Base-by-base conservation (phyloP, 1,140 invertebrate genomes). In the Tachypleus tridentatus region DNA sequence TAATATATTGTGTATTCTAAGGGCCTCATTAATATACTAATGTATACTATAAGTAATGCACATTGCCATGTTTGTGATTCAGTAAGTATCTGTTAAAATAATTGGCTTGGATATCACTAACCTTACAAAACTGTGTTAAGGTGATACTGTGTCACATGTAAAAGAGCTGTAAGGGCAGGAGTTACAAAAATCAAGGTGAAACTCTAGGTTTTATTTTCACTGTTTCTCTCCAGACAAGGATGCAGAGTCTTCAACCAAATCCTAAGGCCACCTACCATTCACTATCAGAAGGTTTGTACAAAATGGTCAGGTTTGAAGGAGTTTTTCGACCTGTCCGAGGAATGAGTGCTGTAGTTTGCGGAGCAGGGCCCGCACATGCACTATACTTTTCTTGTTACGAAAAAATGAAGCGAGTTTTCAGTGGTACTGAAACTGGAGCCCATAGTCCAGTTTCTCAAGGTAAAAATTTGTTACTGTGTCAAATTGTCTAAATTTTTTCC, bases 361-460 rank as follows among this genome's bases (percentile, higher is more conserved):
- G 97, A 66, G 94, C 97, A 67, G 94, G 95, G 58, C 97, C 97
- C 57, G 97, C 97, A 62, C 97, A 99, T 82, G 96, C 97, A 11
- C 81, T 98, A 58, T 99, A 98, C 80, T 99, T 98, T 82, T 92
- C 93, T 65, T 88, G 91, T 74, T 99, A 99, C 78, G 97, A 99
- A 81, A 88, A 89, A 78, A 79, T 91, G 57, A 98, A 98, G 80
- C 84, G 89, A 71, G 67, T 80, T 90, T 68, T 81, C 82, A 63
- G 84, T 70, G 29, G 82, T 73, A 75, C 65, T 7, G 60, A 72
- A 67, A 67, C 53, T 50, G 68, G 69, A 10, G 53, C 53, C 51
- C 64, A 67, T 50, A 84, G 86, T 77, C 82, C 88, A 78, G 74
- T 87, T 69, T 85, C 86, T 58, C 87, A 89, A 77, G 86, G 87